Evolutionary conservation across 2,888 invertebrate genomes (phyloP).

Genomic region (Myopa testacea): DNA sequence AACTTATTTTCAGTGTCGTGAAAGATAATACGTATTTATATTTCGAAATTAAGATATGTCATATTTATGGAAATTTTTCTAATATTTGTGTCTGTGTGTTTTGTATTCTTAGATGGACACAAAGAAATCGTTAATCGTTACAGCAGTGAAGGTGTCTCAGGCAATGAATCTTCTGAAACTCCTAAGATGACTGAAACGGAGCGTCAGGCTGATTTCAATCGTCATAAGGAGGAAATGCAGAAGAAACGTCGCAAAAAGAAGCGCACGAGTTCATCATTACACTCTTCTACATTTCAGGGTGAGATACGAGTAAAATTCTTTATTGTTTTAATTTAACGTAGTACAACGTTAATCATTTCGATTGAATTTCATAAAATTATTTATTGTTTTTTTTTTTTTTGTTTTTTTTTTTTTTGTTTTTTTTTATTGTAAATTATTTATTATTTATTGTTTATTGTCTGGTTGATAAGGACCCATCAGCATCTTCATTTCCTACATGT

Average conservation of each 20-base stretch:
- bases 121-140: slow-evolving; percentile 66
- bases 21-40: too few species aligned
- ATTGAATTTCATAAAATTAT: not conserved
- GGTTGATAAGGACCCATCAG: slow-evolving; percentile 15
- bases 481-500: not conserved
- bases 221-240: slow-evolving; percentile 89
- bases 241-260: slow-evolving; percentile 90
- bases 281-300: slow-evolving; percentile 93
- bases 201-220: slow-evolving; percentile 73
- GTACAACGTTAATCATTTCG: not conserved
- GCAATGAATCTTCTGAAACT: slow-evolving; percentile 67
- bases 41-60: not conserved
- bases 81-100: not conserved
- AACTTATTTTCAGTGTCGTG: too few species aligned
- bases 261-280: slow-evolving; percentile 88
- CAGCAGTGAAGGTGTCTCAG: slow-evolving; percentile 68
- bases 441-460: not conserved
- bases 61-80: slow-evolving; percentile 35
- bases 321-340: slow-evolving; percentile 8
- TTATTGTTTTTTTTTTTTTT: not conserved
- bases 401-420: not conserved
- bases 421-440: not conserved
- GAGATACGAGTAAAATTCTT: slow-evolving; percentile 44
- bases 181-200: slow-evolving; percentile 67
- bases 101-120: slow-evolving; percentile 55